Evolutionary conservation across 2,797 vertebrate genomes (phyloP), one percentile per base, ranked within the genome.

Genomic region (Cygnus olor): DNA sequence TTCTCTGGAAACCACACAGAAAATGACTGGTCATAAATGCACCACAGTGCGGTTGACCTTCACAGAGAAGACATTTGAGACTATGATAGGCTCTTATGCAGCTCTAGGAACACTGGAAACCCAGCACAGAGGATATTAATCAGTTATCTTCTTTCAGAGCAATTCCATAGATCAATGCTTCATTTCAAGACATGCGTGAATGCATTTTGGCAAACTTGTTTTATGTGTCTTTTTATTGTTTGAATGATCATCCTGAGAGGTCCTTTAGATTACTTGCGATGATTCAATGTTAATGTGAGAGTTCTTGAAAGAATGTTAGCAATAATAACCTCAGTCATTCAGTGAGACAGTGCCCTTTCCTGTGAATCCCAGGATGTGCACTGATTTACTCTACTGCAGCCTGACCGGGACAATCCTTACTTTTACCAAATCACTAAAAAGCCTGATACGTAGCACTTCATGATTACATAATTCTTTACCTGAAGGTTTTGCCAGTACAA

Each of bases 201-300:
- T 83, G 58, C 45, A 78, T 93, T 96, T 93, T 94, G 80, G 76
- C 40, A 88, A 95, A 72, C 40, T 93, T 93, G 38, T 66, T 95
- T 93, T 91, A 87, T 81, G 40, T 92, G 36, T 54, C 58, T 89
- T 93, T 91, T 85, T 95, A 76, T 63, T 91, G 44, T 85, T 93
- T 57, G 25, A 85, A 91, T 83, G 27, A 89, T 93, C 83, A 93
- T 63, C 58, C 58, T 79, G 80, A 82, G 80, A 93, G 64, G 83
- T 87, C 3, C 1, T 72, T 89, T 77, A 77, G 80, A 82, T 95
- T 82, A 70, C 78, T 94, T 92, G 53, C 74, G 22, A 36, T 61
- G 45, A 58, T 71, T 70, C 57, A 64, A 15, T 7, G 64, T 58
- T 95, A 95, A 93, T 77, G 68, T 57, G 78, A 92, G 61, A 80